Evolutionary conservation across 2,797 vertebrate species (phyloP).

Genomic region (Sparus aurata): DNA sequence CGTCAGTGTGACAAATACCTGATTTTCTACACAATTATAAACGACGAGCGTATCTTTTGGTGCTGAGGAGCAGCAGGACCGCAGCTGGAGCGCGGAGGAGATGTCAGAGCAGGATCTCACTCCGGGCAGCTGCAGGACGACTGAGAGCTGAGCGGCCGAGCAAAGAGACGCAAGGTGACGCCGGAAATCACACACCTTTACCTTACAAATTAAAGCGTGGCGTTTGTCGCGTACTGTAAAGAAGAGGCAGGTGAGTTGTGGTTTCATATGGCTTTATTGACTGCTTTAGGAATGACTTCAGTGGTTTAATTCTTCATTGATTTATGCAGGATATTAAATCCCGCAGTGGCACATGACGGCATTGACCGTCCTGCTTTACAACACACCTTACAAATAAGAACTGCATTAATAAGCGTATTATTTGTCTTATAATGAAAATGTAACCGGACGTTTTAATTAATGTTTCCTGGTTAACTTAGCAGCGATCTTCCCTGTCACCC

Average conservation of each 20-base stretch:
- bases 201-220: conserved; percentile 13
- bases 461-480: neutral
- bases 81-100: neutral
- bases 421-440: no score
- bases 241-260: conserved; percentile 1
- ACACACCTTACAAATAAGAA: neutral
- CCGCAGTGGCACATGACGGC: neutral
- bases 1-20: conserved; percentile 44
- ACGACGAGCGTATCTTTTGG: neutral
- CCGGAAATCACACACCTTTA: conserved; percentile 18
- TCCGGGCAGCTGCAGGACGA: accelerated
- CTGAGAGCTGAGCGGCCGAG: neutral
- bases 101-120: neutral
- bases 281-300: no score
- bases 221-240: neutral
- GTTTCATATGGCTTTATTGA: neutral
- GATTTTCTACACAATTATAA: conserved; percentile 41
- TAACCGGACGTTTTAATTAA: neutral
- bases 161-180: neutral
- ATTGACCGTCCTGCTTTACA: neutral
- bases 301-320: no score
- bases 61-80: neutral
- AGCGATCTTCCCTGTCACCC: no score
- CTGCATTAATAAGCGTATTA: neutral
- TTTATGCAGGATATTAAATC: neutral